These are phyloP conservation scores for Recurvirostra avosetta DNA, from an alignment of 2,113 vertebrate genomes.

Conservation along the genomic window DNA sequence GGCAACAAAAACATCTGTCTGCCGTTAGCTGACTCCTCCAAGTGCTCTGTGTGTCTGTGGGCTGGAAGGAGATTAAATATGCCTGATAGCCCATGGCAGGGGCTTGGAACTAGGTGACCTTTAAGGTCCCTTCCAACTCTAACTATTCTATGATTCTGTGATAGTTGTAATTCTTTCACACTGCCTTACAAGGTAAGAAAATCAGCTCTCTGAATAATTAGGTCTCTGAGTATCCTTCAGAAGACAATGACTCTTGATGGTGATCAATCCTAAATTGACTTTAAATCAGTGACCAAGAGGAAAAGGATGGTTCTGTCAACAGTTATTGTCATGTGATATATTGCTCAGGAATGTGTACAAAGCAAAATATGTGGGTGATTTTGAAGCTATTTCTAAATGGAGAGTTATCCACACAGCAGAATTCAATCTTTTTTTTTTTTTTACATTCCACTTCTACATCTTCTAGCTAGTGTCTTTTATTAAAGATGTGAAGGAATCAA, in stretches of 20 bases:
- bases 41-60: neutral
- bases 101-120: neutral
- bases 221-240: neutral
- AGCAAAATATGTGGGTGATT: neutral
- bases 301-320: neutral
- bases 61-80: neutral
- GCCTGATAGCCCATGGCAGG: neutral
- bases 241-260: neutral
- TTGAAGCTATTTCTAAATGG: neutral
- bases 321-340: neutral
- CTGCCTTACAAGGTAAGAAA: neutral
- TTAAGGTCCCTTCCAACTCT: neutral
- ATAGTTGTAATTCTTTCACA: neutral
- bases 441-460: neutral
- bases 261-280: neutral
- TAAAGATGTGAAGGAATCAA: neutral
- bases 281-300: neutral
- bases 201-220: neutral
- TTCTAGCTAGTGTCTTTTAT: neutral
- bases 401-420: neutral
- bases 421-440: neutral
- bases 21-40: neutral
- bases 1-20: neutral
- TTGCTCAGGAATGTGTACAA: neutral
- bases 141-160: neutral